A percentile compares a stretch with the other conserved stretches of the same genome.
Conservation (phyloP, 2,797 vertebrate species). For the Arvicola amphibius region DNA sequence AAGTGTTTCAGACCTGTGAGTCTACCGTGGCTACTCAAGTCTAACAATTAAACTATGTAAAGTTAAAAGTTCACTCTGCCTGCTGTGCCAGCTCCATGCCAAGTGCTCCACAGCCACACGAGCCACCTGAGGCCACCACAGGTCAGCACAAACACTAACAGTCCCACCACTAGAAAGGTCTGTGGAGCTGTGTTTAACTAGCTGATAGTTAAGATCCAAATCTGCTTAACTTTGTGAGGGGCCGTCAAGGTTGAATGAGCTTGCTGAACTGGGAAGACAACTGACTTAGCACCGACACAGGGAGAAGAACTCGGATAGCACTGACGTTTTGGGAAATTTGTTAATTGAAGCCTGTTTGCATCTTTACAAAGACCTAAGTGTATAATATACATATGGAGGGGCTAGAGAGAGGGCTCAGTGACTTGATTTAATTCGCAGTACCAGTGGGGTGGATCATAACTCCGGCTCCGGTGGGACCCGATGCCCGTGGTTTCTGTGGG, state of each 20-base stretch:
- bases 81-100: neutral
- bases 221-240: neutral
- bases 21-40: neutral
- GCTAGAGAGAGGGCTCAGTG: neutral
- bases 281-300: neutral
- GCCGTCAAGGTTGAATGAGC: neutral
- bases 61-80: neutral
- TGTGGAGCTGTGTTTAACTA: fast-evolving
- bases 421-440: neutral
- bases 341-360: neutral
- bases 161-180: neutral
- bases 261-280: neutral
- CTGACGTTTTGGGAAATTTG: neutral
- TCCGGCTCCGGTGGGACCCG: neutral
- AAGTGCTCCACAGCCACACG: neutral
- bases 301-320: neutral
- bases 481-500: neutral
- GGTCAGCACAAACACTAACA: neutral
- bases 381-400: neutral
- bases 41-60: neutral
- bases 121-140: fast-evolving
- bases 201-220: no score
- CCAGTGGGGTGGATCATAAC: neutral
- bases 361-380: neutral
- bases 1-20: neutral